Conservation (phyloP, 2,113 vertebrate genomes). For the Nerophis lumbriciformis region DNA sequence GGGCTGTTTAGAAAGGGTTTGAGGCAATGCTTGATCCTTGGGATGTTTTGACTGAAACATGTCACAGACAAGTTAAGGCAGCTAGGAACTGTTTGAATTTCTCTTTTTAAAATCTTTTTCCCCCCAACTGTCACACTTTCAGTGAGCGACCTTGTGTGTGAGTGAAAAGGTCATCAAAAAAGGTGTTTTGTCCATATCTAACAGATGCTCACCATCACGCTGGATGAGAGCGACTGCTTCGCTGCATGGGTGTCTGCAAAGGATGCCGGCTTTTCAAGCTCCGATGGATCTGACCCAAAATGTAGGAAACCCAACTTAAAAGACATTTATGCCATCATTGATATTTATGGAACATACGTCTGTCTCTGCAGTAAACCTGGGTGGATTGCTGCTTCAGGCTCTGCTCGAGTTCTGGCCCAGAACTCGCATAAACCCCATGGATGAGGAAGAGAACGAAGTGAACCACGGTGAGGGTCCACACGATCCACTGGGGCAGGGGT, state of each 20-base stretch:
- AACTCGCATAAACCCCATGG: conserved; percentile 93
- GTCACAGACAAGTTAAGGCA: too few species aligned
- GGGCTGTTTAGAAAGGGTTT: too few species aligned
- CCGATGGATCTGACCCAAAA: conserved; percentile 96
- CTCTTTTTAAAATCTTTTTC: too few species aligned
- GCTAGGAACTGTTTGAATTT: too few species aligned
- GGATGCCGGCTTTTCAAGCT: conserved; percentile 93
- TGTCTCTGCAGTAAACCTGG: conserved; percentile 83
- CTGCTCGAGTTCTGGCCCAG: conserved; percentile 96
- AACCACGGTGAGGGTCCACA: conserved; percentile 72
- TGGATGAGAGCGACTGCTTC: conserved; percentile 98
- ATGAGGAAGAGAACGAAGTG: conserved; percentile 96
- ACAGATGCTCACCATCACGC: conserved; percentile 96
- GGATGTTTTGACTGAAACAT: too few species aligned
- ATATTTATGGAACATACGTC: neutral
- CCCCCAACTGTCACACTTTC: too few species aligned
- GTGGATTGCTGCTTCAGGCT: conserved; percentile 92
- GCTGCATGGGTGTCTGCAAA: conserved; percentile 98
- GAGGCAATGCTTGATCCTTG: too few species aligned
- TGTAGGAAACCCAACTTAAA: conserved; percentile 66
- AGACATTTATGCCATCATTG: too few species aligned
- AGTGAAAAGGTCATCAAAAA: neutral
- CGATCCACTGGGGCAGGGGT: neutral
- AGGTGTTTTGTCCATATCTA: neutral
- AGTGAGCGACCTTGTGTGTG: neutral